Evolutionary conservation across 1,140 invertebrate genomes (phyloP).

Genomic region (Danaus plexippus): DNA sequence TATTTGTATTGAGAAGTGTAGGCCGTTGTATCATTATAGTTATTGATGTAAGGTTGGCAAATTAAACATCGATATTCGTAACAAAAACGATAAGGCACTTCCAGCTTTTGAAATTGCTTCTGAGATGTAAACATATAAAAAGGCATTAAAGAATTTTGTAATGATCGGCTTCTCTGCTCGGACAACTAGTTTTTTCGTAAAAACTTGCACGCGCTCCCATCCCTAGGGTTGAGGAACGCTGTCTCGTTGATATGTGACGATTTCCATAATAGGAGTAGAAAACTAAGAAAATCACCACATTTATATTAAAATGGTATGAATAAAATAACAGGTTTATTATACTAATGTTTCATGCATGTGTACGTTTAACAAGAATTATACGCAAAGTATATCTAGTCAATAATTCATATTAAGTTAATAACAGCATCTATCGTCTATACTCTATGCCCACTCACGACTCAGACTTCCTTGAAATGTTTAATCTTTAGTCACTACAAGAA

Average conservation of each 20-base stretch:
- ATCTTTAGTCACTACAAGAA: slow-evolving; percentile 2
- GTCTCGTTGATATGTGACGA: slow-evolving; percentile 1
- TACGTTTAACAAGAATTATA: too few species aligned
- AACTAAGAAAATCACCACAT: too few species aligned
- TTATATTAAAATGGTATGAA: too few species aligned
- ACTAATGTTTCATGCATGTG: too few species aligned
- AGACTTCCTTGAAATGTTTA: too few species aligned
- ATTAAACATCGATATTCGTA: slow-evolving; percentile 18
- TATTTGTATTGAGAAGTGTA: slow-evolving; percentile 17
- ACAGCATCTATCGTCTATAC: too few species aligned
- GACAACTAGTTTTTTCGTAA: slow-evolving; percentile 44
- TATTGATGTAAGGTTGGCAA: slow-evolving; percentile 9
- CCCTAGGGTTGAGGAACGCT: slow-evolving; percentile 12
- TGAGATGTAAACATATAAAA: slow-evolving; percentile 45
- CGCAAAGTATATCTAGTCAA: too few species aligned
- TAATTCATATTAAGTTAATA: too few species aligned
- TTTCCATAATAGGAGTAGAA: not conserved
- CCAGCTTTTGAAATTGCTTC: slow-evolving; percentile 42
- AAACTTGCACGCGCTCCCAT: slow-evolving; percentile 32
- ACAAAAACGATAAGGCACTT: slow-evolving; percentile 23
- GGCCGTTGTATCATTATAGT: slow-evolving; percentile 7
- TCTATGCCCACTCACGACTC: too few species aligned
- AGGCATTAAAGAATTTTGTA: slow-evolving; percentile 53
- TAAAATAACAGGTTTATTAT: too few species aligned
- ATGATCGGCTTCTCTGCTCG: slow-evolving; percentile 51